Evolutionary conservation across 2,888 invertebrate genomes (phyloP), one percentile per base, ranked within the genome.

Genomic region (Pinctada fucata): DNA sequence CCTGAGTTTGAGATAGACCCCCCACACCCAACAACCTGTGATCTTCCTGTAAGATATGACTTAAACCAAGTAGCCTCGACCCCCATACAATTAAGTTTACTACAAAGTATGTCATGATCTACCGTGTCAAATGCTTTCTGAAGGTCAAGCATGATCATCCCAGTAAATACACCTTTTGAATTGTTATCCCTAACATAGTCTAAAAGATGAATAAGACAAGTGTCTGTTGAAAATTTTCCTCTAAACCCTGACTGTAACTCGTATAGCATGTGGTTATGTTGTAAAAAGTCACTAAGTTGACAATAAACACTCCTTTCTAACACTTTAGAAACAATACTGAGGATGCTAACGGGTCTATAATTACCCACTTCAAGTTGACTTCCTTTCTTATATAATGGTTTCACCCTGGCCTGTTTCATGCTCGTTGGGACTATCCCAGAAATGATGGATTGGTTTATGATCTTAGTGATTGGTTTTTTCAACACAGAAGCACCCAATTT

Each of bases 321-420:
- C 8, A 82, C 69, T 65, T 81, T 81, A n/a, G 78, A 84, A 5
- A 79, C 79, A 72, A 76, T 79, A 66, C 72, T 66, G n/a, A 81
- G 75, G 16, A 82, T 82, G 45, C 80, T 80, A 5, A 82, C 82
- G 10, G 80, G 82, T 75, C 82, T 76, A 52, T 82, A 83, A 68
- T 80, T 80, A n/a, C 79, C 79, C 13, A 75, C 72, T 4, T 79
- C 72, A n/a, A 75, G 66, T n/a, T 48, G 72, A 71, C 66, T 64
- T 63, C 71, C 80, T 71, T 82, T 81, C 67, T 82, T 82, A 47
- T 72, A 72, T n/a, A 81, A 52, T 31, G 81, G 81, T 47, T 76
- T 80, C 6, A 79, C 81, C 77, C 72, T 78, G 0, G 78, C 76
- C 50, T 3, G 4, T 76, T 81, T 79, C 8, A 82, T n/a, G 1